Percentiles rank a stretch among this genome's conserved stretches.
Evolutionary conservation across 2,797 vertebrate genomes (phyloP).

Genomic region (Ispidina picta): DNA sequence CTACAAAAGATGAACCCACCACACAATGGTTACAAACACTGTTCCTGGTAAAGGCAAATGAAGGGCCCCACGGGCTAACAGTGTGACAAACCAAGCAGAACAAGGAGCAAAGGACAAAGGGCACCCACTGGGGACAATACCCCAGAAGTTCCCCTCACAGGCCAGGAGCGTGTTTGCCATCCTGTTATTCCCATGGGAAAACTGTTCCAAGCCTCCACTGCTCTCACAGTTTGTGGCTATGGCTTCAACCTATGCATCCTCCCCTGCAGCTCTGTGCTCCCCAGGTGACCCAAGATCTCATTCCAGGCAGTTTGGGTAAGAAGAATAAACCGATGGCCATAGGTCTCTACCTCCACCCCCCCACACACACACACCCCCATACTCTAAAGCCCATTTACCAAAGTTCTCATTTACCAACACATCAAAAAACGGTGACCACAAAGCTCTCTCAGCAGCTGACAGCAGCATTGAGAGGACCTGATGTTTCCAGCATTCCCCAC

Average conservation of each 20-base stretch:
- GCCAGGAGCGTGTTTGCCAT: fast-evolving
- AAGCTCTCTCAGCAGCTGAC: neutral
- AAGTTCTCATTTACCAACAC: neutral
- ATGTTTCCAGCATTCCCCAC: neutral
- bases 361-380: fast-evolving
- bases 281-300: neutral
- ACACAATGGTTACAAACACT: fast-evolving
- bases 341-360: neutral
- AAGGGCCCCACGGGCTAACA: neutral
- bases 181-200: neutral
- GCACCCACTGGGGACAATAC: neutral
- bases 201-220: neutral
- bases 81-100: neutral
- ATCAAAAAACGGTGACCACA: neutral
- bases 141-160: too few relatives aligned
- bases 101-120: too few relatives aligned
- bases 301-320: neutral
- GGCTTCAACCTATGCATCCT: fast-evolving
- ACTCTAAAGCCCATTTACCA: neutral
- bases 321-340: neutral
- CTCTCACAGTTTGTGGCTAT: neutral
- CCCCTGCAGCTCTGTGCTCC: neutral
- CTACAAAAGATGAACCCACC: neutral
- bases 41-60: neutral
- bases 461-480: neutral